Conservation (phyloP, 2,113 vertebrate genomes). For the Sphyrna mokarran region DNA sequence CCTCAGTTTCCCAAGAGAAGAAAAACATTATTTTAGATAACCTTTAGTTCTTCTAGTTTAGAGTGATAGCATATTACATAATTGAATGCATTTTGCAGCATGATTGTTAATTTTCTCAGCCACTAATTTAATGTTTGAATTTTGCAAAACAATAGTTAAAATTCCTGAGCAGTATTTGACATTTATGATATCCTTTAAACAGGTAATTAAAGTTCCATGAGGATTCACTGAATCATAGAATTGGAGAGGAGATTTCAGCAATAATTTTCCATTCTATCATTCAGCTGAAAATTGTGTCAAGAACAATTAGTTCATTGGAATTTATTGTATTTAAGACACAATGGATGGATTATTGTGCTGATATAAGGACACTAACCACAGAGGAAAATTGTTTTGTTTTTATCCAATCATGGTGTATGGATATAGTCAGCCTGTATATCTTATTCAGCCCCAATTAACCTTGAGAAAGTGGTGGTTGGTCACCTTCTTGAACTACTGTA, state of each 20-base stretch:
- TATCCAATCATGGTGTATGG: neutral
- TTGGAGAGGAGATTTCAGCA: constrained; percentile 4
- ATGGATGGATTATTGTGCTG: neutral
- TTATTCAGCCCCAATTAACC: neutral
- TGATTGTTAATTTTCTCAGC: neutral
- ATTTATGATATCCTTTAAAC: neutral
- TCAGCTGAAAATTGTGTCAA: neutral
- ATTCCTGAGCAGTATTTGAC: too few species aligned
- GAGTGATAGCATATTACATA: neutral
- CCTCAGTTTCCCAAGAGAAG: neutral
- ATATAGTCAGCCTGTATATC: too few species aligned
- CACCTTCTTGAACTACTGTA: neutral
- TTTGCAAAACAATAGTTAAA: neutral
- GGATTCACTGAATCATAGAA: neutral
- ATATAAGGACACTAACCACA: neutral
- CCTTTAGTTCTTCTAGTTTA: neutral
- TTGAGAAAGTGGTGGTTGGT: neutral
- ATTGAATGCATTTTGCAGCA: neutral
- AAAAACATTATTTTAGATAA: neutral
- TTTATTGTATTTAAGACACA: neutral
- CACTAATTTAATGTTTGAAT: neutral
- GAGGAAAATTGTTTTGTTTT: neutral
- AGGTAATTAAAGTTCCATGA: neutral
- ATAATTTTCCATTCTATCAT: neutral
- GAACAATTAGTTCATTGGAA: neutral